phyloP scores from a whole-genome alignment of 2,113 vertebrate species.

The Arvicanthis niloticus region DNA sequence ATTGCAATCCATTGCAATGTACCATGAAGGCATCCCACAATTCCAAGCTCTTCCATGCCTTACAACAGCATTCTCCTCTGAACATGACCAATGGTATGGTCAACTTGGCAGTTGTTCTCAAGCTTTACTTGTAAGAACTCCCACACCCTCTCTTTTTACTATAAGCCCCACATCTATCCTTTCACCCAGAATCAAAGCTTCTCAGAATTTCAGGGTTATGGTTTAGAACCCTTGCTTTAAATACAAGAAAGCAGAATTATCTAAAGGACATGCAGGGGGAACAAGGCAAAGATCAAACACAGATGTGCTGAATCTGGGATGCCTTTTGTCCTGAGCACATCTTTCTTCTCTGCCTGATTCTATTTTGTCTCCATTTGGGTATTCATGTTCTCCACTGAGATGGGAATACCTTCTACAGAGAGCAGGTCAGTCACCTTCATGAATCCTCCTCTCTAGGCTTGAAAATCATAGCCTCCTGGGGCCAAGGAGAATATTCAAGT shows the following conservation, averaged over 20 bases:
- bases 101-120: constrained; percentile 33
- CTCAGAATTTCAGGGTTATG: not conserved
- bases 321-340: not conserved
- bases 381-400: not conserved
- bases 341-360: not conserved
- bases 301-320: not conserved
- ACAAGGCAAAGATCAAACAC: not conserved
- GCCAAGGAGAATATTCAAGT: not conserved
- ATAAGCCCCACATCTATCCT: not conserved
- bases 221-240: constrained; percentile 45
- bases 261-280: not conserved
- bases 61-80: constrained; percentile 60
- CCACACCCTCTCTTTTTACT: not conserved
- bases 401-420: not conserved
- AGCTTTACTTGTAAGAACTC: constrained; percentile 6
- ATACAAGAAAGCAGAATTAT: constrained; percentile 26
- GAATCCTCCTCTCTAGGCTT: not conserved
- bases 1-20: constrained; percentile 58
- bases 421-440: not conserved
- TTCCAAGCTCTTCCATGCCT: constrained; percentile 55
- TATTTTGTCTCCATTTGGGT: not conserved
- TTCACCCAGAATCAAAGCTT: constrained; percentile 26
- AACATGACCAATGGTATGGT: not conserved
- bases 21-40: constrained; percentile 49
- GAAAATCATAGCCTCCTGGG: not conserved